phyloP scores from a whole-genome alignment of 2,888 invertebrate genomes.

The Craniophora ligustri region DNA sequence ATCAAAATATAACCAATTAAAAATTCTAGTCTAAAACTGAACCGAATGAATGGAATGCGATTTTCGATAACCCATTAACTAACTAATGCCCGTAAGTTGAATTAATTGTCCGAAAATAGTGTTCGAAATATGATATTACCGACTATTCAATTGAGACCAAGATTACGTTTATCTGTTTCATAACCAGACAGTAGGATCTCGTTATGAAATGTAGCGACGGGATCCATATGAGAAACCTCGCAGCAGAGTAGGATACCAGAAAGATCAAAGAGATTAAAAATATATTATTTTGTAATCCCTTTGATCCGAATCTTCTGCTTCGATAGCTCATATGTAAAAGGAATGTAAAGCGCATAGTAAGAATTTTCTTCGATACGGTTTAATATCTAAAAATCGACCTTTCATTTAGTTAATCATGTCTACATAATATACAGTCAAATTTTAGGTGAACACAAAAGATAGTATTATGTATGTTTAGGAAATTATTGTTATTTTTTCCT shows the following conservation, averaged over 20 bases:
- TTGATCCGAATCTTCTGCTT: conserved; percentile 47
- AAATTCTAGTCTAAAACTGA: too few relatives aligned
- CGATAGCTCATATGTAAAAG: conserved; percentile 41
- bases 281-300: conserved; percentile 50
- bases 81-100: too few relatives aligned
- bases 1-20: too few relatives aligned
- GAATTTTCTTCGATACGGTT: conserved; percentile 40
- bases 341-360: conserved; percentile 36
- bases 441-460: conserved; percentile 41
- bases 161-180: conserved; percentile 15
- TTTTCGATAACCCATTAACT: too few relatives aligned
- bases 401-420: conserved; percentile 47
- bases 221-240: conserved; percentile 29
- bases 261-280: conserved; percentile 57
- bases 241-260: conserved; percentile 27
- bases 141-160: conserved; percentile 24
- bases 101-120: neutral
- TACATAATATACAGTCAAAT: conserved; percentile 31
- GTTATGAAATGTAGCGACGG: conserved; percentile 14
- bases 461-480: conserved; percentile 22
- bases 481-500: too few relatives aligned
- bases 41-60: too few relatives aligned
- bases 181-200: conserved; percentile 12
- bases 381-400: conserved; percentile 45
- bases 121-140: neutral